A percentile compares a stretch with the other conserved stretches of the same genome.
These are phyloP conservation scores for Linepithema humile DNA, from an alignment of 1,140 invertebrate genomes.

Conservation along the genomic window DNA sequence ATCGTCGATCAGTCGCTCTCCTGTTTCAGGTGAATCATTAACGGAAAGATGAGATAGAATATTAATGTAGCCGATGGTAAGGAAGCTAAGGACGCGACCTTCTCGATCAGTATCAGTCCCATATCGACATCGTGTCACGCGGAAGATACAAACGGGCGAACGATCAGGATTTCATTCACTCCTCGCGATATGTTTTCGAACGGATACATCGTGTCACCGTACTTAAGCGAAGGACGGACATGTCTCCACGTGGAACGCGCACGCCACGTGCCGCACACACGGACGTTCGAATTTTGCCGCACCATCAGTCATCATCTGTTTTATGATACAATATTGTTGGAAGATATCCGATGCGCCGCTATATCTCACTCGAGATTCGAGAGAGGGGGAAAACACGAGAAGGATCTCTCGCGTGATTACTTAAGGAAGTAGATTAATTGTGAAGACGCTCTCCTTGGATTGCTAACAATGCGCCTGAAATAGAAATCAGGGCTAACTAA, in stretches of 20 bases:
- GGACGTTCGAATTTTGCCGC: not conserved
- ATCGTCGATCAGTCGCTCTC: constrained; percentile 15
- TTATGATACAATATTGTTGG: constrained; percentile 12
- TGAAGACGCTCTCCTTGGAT: not conserved
- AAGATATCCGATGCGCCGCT: not conserved
- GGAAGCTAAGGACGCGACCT: not conserved
- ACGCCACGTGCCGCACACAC: not conserved
- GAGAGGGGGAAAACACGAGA: not conserved
- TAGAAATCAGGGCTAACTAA: not conserved
- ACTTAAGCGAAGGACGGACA: constrained; percentile 1
- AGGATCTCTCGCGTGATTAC: not conserved
- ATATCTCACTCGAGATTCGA: not conserved
- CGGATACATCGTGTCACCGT: not conserved
- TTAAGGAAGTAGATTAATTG: constrained; percentile 28
- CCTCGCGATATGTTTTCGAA: not conserved
- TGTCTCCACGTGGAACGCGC: not conserved
- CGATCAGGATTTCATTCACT: not conserved
- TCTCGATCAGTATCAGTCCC: constrained; percentile 1
- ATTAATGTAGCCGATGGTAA: constrained; percentile 20
- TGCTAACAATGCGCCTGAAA: not conserved
- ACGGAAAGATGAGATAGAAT: not conserved
- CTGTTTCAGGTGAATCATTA: constrained; percentile 1
- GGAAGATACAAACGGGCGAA: not conserved
- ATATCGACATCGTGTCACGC: not conserved
- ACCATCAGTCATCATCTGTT: constrained; percentile 40